Conservation (phyloP, 2,888 invertebrate species). For the Diplazon laetatorius region DNA sequence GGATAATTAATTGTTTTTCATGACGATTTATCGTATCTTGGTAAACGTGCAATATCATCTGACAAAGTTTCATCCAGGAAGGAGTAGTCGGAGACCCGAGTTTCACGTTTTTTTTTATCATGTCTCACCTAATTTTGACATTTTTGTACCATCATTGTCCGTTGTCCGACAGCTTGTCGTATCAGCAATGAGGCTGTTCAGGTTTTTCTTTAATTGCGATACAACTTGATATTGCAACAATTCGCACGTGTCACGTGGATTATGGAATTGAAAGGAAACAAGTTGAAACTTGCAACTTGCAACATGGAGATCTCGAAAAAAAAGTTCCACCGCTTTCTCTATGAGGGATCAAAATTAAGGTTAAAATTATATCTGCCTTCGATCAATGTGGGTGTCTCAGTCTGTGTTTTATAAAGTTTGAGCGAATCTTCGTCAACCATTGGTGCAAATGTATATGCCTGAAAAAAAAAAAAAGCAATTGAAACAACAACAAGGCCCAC, state of each 20-base stretch:
- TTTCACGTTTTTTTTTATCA: neutral
- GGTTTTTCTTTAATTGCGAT: no score
- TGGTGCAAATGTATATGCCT: constrained; percentile 28
- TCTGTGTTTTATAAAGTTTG: neutral
- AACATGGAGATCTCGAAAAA: no score
- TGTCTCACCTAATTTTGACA: neutral
- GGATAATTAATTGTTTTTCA: constrained; percentile 56
- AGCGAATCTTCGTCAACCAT: neutral
- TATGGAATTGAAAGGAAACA: neutral
- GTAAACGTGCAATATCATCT: constrained; percentile 53
- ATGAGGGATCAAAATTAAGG: no score
- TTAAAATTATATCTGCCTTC: no score
- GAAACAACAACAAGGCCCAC: constrained; percentile 35
- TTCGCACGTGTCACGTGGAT: neutral
- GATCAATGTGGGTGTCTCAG: neutral
- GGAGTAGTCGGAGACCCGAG: neutral
- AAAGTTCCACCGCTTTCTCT: no score
- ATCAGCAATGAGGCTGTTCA: no score
- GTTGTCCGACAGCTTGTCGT: neutral
- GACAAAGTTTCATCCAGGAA: constrained; percentile 15
- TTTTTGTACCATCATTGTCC: neutral
- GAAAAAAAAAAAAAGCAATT: constrained; percentile 23
- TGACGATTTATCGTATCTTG: constrained; percentile 21
- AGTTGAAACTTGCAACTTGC: no score
- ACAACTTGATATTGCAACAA: no score